A percentile compares a stretch with the other conserved stretches of the same genome.
Evolutionary conservation across 2,113 vertebrate species (phyloP).

Genomic region (Corvus hawaiiensis): DNA sequence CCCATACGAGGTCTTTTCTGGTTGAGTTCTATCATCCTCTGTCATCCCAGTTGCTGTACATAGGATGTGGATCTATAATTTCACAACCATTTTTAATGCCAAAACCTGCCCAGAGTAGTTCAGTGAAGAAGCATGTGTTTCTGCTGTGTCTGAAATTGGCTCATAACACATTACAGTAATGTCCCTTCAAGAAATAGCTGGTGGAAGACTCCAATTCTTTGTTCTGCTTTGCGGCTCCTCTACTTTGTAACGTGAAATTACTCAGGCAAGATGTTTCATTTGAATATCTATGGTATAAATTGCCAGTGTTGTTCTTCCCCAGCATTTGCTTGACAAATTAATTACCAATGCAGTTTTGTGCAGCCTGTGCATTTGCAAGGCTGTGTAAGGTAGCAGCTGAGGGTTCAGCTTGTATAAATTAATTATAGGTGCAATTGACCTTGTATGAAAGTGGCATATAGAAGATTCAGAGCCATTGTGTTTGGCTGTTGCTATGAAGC

Average conservation of each 20-base stretch:
- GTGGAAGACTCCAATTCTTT: not conserved
- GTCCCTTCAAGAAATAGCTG: not conserved
- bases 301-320: conserved; percentile 21
- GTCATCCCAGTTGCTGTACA: not conserved
- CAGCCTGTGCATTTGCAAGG: not conserved
- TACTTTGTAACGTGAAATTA: conserved; percentile 9
- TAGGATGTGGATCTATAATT: not conserved
- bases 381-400: conserved; percentile 13
- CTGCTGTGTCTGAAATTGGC: not conserved
- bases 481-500: not conserved
- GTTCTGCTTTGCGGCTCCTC: not conserved
- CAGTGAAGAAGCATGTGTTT: not conserved
- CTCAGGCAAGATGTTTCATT: conserved; percentile 23
- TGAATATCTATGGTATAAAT: conserved; percentile 46
- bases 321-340: conserved; percentile 51
- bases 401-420: conserved; percentile 1
- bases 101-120: not conserved
- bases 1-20: not conserved
- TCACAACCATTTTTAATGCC: not conserved
- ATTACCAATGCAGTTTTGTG: not conserved
- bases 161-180: not conserved
- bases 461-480: not conserved
- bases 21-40: not conserved
- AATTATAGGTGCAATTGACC: conserved; percentile 29
- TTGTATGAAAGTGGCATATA: not conserved